These are phyloP conservation scores for Drosophila rellima DNA, from an alignment of 2,888 invertebrate species.

Conservation along the genomic window DNA sequence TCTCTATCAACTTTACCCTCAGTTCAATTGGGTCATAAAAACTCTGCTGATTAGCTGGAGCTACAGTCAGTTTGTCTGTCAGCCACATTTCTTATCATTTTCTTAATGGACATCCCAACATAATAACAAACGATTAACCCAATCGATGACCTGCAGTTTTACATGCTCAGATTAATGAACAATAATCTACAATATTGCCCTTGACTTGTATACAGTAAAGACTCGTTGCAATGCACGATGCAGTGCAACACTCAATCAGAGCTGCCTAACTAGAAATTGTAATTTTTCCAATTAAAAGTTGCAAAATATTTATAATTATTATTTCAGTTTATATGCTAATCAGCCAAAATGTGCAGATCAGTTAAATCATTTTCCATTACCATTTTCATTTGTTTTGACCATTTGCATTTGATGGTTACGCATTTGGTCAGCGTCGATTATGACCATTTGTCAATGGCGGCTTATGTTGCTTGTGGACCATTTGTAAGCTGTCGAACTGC, in stretches of 20 bases:
- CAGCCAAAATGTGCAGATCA: conserved; percentile 34
- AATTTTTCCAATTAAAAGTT: conserved; percentile 48
- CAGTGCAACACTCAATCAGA: conserved; percentile 34
- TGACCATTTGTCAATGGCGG: conserved; percentile 47
- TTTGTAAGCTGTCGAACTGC: conserved; percentile 38
- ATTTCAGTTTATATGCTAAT: conserved; percentile 31
- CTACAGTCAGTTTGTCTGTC: conserved; percentile 3
- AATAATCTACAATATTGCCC: conserved; percentile 32
- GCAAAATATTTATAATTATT: conserved; percentile 22
- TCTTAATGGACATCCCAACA: conserved; percentile 1
- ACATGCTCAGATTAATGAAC: conserved; percentile 36
- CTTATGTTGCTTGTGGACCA: conserved; percentile 14
- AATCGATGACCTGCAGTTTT: conserved; percentile 31
- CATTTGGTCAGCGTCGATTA: conserved; percentile 29
- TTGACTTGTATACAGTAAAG: conserved; percentile 45
- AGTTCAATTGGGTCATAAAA: conserved; percentile 30
- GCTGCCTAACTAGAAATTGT: conserved; percentile 10
- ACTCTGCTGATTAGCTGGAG: conserved; percentile 11
- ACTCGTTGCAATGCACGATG: conserved; percentile 18
- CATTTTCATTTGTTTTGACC: conserved; percentile 24
- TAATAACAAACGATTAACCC: conserved; percentile 14
- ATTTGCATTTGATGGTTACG: conserved; percentile 37
- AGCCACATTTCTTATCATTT: conserved; percentile 28
- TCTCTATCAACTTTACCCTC: not conserved
- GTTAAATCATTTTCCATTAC: conserved; percentile 12